Percentiles rank a stretch among this genome's conserved stretches.
Conservation (phyloP, 2,113 vertebrate species). For the Gopherus flavomarginatus region DNA sequence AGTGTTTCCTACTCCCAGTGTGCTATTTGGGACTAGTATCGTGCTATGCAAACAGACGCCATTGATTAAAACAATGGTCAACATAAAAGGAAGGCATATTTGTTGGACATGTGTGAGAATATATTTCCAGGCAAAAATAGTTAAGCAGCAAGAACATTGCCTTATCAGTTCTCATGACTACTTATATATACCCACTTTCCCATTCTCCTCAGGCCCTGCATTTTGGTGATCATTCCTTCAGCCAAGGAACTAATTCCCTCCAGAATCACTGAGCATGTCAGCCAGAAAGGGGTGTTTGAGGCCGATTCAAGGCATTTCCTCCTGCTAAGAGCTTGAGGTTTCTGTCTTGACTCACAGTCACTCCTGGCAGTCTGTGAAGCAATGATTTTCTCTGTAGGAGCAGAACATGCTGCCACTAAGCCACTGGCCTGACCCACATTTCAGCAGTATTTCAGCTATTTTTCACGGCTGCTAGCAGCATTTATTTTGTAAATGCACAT, state of each 20-base stretch:
- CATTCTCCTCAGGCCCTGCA: background rate
- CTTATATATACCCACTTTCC: background rate
- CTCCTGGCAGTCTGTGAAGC: conserved; percentile 18
- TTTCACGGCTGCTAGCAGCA: background rate
- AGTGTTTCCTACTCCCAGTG: background rate
- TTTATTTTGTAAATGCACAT: background rate
- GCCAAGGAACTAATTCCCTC: background rate
- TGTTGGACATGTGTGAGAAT: background rate
- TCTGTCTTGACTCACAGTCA: background rate
- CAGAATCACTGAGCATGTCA: background rate
- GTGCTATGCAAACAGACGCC: background rate
- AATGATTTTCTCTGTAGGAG: background rate
- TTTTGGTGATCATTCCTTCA: background rate
- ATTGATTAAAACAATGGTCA: conserved; percentile 4
- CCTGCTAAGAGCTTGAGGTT: background rate
- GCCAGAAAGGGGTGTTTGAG: background rate
- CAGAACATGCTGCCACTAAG: conserved; percentile 18
- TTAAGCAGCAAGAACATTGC: background rate
- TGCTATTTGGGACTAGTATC: background rate
- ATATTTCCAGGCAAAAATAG: background rate
- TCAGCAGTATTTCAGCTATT: background rate
- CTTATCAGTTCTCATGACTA: background rate
- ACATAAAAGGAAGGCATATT: background rate
- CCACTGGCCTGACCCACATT: background rate
- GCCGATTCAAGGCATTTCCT: conserved; percentile 3